phyloP scores from a whole-genome alignment of 2,797 vertebrate species.

The Epinephelus malabaricus region DNA sequence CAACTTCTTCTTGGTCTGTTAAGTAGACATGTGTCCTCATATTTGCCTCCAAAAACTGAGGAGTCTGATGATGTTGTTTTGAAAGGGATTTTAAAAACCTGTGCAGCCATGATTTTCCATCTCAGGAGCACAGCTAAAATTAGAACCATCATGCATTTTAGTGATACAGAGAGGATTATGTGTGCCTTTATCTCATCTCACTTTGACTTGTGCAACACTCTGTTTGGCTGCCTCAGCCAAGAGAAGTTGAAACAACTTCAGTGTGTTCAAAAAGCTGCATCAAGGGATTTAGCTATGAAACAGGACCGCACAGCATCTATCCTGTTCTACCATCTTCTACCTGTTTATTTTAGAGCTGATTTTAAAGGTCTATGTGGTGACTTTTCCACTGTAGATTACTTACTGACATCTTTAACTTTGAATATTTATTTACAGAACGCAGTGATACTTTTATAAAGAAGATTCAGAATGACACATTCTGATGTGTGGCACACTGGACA shows the following conservation, averaged over 20 bases:
- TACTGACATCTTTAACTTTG: neutral
- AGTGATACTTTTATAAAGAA: neutral
- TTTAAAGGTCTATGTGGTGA: neutral
- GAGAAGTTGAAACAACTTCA: conserved; percentile 33
- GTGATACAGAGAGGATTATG: conserved; percentile 25
- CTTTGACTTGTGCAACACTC: conserved; percentile 30
- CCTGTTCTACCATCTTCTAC: neutral
- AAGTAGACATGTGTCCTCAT: neutral
- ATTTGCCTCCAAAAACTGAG: neutral
- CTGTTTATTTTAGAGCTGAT: neutral
- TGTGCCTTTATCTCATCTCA: conserved; percentile 32
- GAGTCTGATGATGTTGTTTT: conserved; percentile 11
- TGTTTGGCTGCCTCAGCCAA: conserved; percentile 20
- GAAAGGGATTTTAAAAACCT: conserved; percentile 10
- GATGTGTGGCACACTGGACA: neutral
- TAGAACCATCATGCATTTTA: conserved; percentile 33
- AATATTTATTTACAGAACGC: too few species aligned
- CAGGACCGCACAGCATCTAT: neutral
- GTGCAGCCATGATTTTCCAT: neutral
- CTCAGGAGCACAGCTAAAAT: conserved; percentile 26
- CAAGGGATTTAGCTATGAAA: conserved; percentile 27
- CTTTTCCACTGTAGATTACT: neutral
- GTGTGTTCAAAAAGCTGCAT: conserved; percentile 20
- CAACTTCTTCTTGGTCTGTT: neutral
- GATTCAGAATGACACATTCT: neutral